Evolutionary conservation across 1,140 invertebrate species (phyloP).

Genomic region (Macrobrachium nipponense): DNA sequence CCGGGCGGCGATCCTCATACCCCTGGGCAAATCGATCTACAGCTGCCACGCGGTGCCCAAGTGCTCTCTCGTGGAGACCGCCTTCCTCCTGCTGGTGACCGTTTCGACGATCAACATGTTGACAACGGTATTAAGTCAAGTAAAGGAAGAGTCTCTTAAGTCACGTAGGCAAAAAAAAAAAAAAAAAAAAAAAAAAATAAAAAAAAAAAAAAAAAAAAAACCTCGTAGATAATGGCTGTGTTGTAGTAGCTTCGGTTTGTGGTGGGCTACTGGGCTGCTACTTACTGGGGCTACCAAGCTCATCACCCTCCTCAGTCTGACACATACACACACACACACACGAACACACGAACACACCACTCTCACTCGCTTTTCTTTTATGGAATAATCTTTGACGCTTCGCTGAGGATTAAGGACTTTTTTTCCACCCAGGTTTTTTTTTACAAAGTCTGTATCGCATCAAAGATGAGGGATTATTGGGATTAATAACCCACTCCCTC

Average conservation of each 20-base stretch:
- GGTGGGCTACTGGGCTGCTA: conserved; percentile 10
- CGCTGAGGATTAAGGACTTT: no score
- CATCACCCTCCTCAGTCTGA: neutral
- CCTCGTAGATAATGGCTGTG: conserved; percentile 7
- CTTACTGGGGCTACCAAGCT: neutral
- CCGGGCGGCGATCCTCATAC: conserved; percentile 82
- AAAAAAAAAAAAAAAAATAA: neutral
- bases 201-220: neutral
- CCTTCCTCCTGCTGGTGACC: conserved; percentile 88
- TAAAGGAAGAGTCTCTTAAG: conserved; percentile 61
- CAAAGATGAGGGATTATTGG: no score
- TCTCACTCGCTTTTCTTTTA: neutral
- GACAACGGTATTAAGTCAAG: conserved; percentile 74
- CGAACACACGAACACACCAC: neutral
- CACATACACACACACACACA: conserved; percentile 5
- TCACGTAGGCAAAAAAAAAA: conserved; percentile 19
- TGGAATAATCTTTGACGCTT: no score
- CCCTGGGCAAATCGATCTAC: conserved; percentile 84
- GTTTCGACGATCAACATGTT: conserved; percentile 92
- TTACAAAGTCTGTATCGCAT: no score
- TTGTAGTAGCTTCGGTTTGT: conserved; percentile 18
- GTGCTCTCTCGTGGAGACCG: conserved; percentile 89
- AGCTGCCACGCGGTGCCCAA: conserved; percentile 86
- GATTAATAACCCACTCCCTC: no score
- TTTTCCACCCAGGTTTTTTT: no score